Evolutionary conservation across 2,888 invertebrate species (phyloP), one percentile per base, ranked within the genome.

Genomic region (Calameuta pallipes): DNA sequence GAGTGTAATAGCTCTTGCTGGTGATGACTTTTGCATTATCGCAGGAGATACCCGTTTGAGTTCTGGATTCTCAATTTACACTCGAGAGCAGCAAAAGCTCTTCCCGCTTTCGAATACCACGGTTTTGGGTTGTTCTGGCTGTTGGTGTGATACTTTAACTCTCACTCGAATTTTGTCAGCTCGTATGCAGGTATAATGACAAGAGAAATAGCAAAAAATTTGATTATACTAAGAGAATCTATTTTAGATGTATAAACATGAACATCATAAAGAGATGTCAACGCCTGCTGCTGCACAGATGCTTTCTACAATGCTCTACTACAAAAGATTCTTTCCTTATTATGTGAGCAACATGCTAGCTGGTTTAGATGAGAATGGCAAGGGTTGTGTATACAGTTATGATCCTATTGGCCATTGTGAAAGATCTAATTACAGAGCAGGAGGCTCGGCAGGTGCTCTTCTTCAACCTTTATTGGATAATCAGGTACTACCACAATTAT

Each of bases 361-460:
- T 76, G 99, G 99, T 0, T 91, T 99, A 77, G 98, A 99, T 92
- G 94, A 94, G 41, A 95, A 98, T 82, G 99, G 98, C 4, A 96
- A 97, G 90, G 99, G 99, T 12, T 96, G 96, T 85, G 96, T 99
- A 11, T 99, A 96, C 92, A 97, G 97, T 88, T 99, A 99, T 91
- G 99, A 99, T 92, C 99, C 99, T 0, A 96, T 99, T 83, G 99
- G 99, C 0, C 98, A 98, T 88, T 97, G 96, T 87, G 98, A 98
- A 91, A 94, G 96, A 80, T 94, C 96, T 0, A 95, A 93, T 15
- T 99, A 96, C 91, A 94, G 96, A 83, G 98, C 98, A 15, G 97
- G 97, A 0, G 99, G 99, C 37, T 97, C 98, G 2, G 96, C 98
- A 0, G 97, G 97, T 3, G 94, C 97, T 1, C 92, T 99, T 87